A percentile compares a stretch with the other conserved stretches of the same genome.
phyloP scores from a whole-genome alignment of 2,797 vertebrate genomes.

The Sebastolobus alascanus region DNA sequence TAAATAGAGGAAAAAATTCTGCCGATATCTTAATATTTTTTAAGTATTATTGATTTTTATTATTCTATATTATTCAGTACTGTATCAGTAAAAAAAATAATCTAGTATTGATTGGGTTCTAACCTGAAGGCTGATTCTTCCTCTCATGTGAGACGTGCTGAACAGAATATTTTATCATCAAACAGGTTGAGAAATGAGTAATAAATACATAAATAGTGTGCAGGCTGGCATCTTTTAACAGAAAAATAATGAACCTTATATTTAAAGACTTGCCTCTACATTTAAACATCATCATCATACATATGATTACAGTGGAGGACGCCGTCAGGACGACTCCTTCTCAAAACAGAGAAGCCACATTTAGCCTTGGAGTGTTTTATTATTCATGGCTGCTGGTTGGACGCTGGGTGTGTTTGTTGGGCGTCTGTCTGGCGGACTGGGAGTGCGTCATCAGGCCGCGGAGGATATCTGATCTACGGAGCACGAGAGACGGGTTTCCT shows the following conservation, averaged over 20 bases:
- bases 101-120: too few relatives aligned
- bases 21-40: too few relatives aligned
- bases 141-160: background rate
- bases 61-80: background rate
- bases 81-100: too few relatives aligned
- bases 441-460: background rate
- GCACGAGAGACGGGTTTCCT: background rate
- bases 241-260: background rate
- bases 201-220: background rate
- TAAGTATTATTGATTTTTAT: background rate
- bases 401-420: background rate
- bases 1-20: too few relatives aligned
- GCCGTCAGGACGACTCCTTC: background rate
- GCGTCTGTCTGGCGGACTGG: background rate
- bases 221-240: background rate
- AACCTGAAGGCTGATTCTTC: background rate
- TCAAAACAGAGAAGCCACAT: conserved; percentile 28
- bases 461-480: conserved; percentile 14
- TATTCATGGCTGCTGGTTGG: conserved; percentile 26
- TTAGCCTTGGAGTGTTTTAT: conserved; percentile 9
- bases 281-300: background rate
- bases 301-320: background rate
- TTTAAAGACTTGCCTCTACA: background rate
- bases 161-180: background rate
- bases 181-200: background rate